These are phyloP conservation scores for Spea bombifrons DNA, from an alignment of 2,113 vertebrate species.

Conservation along the genomic window DNA sequence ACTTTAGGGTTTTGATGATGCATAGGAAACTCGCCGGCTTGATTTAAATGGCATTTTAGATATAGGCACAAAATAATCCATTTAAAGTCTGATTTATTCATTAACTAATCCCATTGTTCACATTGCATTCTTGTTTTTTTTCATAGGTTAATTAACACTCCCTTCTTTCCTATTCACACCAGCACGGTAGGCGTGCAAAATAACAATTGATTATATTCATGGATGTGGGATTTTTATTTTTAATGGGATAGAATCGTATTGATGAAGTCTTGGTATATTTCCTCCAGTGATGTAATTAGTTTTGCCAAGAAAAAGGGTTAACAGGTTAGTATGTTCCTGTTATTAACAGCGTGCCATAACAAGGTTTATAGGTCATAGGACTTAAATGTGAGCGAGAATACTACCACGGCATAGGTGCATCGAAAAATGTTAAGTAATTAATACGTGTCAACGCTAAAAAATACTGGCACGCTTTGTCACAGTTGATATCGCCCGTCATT, in stretches of 20 bases:
- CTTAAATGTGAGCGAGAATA: too few species aligned
- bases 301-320: slow-evolving; percentile 3
- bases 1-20: too few species aligned
- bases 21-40: too few species aligned
- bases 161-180: neutral
- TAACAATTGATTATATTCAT: slow-evolving; percentile 6
- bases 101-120: neutral
- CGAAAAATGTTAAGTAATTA: too few species aligned
- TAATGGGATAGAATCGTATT: neutral
- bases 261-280: slow-evolving; percentile 2
- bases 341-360: slow-evolving; percentile 23
- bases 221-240: neutral
- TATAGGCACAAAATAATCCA: too few species aligned
- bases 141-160: neutral
- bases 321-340: slow-evolving; percentile 21
- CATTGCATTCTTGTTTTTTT: neutral
- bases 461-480: too few species aligned
- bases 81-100: neutral
- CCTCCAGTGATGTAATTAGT: slow-evolving; percentile 8
- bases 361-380: slow-evolving; percentile 25
- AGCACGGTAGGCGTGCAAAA: neutral
- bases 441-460: too few species aligned
- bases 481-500: too few species aligned
- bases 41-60: too few species aligned
- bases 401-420: too few species aligned